Base-by-base conservation (phyloP, 2,113 vertebrate species). In the Hemiprocne comata region DNA sequence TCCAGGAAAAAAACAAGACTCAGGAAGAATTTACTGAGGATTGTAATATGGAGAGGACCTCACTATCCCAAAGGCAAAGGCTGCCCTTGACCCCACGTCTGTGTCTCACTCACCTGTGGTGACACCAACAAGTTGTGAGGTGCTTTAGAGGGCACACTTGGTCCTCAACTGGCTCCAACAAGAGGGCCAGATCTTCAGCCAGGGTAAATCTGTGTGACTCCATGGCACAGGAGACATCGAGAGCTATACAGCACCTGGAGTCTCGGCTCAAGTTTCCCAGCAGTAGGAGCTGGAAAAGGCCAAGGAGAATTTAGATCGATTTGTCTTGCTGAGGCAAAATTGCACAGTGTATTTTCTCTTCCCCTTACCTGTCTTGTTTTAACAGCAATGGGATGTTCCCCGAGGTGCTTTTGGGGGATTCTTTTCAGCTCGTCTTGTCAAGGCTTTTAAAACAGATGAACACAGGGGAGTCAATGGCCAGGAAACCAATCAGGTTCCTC, bases 401-500 rank as follows among this genome's bases (percentile, higher is more conserved):
- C 58, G 54, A 46, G 85, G 93, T 69, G 57, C 36, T 76, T 85
- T 81, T 69, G 44, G 17, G 29, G 40, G 38, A 87, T 85, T 71
- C 33, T 94, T 94, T 85, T 70, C 78, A 94, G 50, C 20, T 84
- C 75, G 34, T 60, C 61, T 89, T 69, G 57, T 72, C 84, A 80
- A 89, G 67, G 66, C 40, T 87, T 94, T 91, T 82, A 77, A 87
- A 85, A 94, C 42, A 65, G 64, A 92, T 60, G 57, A 65, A 48
- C 50, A 28, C 1, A 1, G 15, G 3, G 1, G 40, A 79, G 40
- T 25, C 62, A 70, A 28, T 34, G 26, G 17, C 66, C 23, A 8
- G 77, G 67, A 95, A 95, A 93, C 66, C 46, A 80, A 46, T 72
- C 42, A 75, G 82, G 54, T 17, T 81, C 65, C 38, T 88, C 55